Percentiles rank a stretch among this genome's conserved stretches.
These are phyloP conservation scores for Eurosta solidaginis DNA, from an alignment of 1,140 invertebrate species.

Conservation along the genomic window DNA sequence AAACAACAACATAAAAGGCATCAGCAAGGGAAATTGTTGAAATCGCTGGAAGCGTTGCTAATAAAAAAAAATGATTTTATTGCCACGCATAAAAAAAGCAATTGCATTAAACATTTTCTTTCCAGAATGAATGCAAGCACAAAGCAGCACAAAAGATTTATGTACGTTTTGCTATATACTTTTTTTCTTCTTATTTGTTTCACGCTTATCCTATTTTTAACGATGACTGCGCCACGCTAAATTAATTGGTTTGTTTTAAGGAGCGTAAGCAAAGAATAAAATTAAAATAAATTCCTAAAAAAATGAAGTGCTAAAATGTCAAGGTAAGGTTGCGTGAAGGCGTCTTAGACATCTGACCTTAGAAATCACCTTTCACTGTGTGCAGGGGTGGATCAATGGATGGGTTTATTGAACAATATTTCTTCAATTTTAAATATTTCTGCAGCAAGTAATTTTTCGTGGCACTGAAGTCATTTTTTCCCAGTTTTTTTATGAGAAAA, in stretches of 20 bases:
- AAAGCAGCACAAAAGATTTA: neutral
- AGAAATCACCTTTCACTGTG: neutral
- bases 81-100: constrained; percentile 23
- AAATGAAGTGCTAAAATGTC: neutral
- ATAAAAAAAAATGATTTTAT: constrained; percentile 29
- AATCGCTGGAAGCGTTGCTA: constrained; percentile 1
- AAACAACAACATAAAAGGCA: too few species aligned
- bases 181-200: neutral
- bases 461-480: too few species aligned
- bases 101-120: constrained; percentile 9
- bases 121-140: neutral
- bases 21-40: neutral
- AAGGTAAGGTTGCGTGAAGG: too few species aligned
- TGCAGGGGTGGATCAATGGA: too few species aligned
- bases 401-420: too few species aligned
- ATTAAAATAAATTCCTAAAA: neutral
- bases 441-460: too few species aligned
- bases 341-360: neutral
- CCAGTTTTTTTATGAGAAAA: too few species aligned
- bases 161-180: neutral
- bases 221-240: constrained; percentile 15
- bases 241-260: constrained; percentile 21
- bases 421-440: too few species aligned
- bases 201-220: neutral
- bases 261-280: neutral